Evolutionary conservation across 2,113 vertebrate species (phyloP).

Genomic region (Leuciscus idus): DNA sequence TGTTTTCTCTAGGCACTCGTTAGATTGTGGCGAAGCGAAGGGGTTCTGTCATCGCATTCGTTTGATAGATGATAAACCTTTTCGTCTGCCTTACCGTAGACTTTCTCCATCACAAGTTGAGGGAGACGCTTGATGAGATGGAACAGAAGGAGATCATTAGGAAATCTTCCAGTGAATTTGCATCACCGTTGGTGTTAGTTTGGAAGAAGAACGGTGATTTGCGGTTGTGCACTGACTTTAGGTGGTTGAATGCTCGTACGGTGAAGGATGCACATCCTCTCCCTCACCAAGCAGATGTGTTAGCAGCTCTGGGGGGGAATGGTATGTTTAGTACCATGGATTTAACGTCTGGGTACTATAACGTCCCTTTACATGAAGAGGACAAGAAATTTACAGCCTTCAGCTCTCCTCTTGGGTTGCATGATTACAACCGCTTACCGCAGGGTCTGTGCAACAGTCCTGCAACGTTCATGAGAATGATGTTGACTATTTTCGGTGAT

Average conservation of each 20-base stretch:
- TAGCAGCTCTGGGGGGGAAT: background rate
- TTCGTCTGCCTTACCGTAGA: conserved; percentile 16
- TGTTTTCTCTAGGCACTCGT: conserved; percentile 42
- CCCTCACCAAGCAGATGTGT: background rate
- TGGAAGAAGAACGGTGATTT: background rate
- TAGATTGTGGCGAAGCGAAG: conserved; percentile 43
- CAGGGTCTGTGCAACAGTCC: too few relatives aligned
- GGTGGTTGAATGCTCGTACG: background rate
- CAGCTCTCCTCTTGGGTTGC: background rate
- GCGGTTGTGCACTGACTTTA: conserved; percentile 3
- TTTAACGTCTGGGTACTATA: background rate
- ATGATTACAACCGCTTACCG: too few relatives aligned
- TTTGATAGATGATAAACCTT: conserved; percentile 35
- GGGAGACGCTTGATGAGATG: conserved; percentile 35
- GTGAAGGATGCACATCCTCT: background rate
- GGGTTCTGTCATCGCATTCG: conserved; percentile 15
- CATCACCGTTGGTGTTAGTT: conserved; percentile 9
- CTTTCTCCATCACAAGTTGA: conserved; percentile 41
- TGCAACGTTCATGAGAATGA: too few relatives aligned
- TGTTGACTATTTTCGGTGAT: too few relatives aligned
- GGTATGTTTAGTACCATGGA: background rate
- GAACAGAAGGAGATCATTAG: conserved; percentile 36
- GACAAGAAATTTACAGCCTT: background rate
- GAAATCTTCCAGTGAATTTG: background rate
- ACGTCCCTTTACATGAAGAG: background rate